Base-by-base conservation (phyloP, 2,888 invertebrate genomes). In the Noctua pronuba region DNA sequence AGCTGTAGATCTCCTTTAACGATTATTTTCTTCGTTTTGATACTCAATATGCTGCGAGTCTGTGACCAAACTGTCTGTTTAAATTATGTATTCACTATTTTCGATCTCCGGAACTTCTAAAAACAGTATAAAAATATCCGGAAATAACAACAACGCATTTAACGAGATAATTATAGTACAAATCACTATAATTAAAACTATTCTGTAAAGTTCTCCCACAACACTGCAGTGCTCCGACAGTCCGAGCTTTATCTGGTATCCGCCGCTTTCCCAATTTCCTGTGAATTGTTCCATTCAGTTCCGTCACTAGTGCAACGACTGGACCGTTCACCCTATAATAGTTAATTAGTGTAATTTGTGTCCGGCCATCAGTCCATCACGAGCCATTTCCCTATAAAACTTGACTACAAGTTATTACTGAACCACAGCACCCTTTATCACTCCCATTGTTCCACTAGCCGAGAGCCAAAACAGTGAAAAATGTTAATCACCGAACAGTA, bases 311-410 rank as follows among this genome's bases (percentile, higher is more conserved):
- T 79, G 83, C 73, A 87, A 78, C 86, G 88, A 90, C 79, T 88
- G 87, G 80, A 91, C 84, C 91, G 88, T 90, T 86, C 84, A 85
- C 90, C 88, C 90, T 86, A 87, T 62, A 46, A 10, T 73, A 77
- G 84, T 88, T 94, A 94, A 95, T 94, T 94, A 93, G 91, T 90
- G 90, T 93, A 92, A 94, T 93, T 92, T 88, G 81, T 90, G 89
- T 94, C 94, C 94, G 93, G 90, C 84, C 80, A 82, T 87, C 86
- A 90, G 93, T 90, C 83, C 80, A 83, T 88, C 84, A 90, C 75
- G 87, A 83, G 86, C 64, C 31, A 87, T 91, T 91, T 89, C 89
- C 90, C 90, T 89, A 87, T 88, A 85, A 88, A 86, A 80, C 86
- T 89, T 88, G 80, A 78, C 87, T 78, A 80, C 88, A 80, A 90